phyloP scores from a whole-genome alignment of 2,797 vertebrate species.

The Epinephelus awoara region DNA sequence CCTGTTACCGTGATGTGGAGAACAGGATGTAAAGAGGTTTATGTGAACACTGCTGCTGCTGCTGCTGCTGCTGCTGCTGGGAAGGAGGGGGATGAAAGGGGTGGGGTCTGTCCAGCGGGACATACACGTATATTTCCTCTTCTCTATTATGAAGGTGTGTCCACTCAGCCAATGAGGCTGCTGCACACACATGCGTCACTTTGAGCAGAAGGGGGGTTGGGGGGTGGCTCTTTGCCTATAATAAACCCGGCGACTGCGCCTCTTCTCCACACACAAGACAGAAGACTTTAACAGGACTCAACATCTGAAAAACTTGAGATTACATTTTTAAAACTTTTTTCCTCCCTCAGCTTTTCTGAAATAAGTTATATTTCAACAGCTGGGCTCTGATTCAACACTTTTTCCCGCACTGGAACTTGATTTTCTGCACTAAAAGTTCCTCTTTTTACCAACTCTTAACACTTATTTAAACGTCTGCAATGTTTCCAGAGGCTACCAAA shows the following conservation, averaged over 20 bases:
- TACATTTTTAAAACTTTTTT: not conserved
- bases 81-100: accelerated
- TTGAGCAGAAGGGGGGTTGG: not conserved
- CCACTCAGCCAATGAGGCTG: conserved; percentile 52
- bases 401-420: conserved; percentile 25
- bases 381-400: not conserved
- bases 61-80: not conserved
- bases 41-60: not conserved
- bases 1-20: not conserved
- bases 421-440: not conserved
- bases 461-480: conserved; percentile 26
- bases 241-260: conserved; percentile 26
- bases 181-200: conserved; percentile 51
- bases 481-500: conserved; percentile 81
- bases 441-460: not conserved
- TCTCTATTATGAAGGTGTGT: conserved; percentile 63
- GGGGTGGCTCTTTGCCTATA: conserved; percentile 5
- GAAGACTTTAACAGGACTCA: not conserved
- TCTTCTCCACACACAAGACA: not conserved
- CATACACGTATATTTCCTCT: not conserved
- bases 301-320: not conserved
- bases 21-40: not conserved
- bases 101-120: too few relatives aligned
- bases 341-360: not conserved
- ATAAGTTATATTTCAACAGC: not conserved